Base-by-base conservation (phyloP, 2,888 invertebrate species). In the Cheilosia urbana region DNA sequence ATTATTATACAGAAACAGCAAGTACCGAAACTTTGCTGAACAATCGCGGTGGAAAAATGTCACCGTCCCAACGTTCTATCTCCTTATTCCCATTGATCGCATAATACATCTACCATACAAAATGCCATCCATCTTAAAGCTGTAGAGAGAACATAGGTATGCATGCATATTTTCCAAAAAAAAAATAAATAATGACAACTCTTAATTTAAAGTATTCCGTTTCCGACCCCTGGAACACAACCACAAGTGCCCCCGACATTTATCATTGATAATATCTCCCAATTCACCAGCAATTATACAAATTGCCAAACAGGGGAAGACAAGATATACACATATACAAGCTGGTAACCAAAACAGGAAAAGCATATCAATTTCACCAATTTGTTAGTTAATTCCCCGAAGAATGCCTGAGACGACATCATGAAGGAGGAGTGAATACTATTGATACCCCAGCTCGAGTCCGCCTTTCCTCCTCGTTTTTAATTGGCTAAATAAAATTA, bases 401-500 rank as follows among this genome's bases (percentile, higher is more conserved):
- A 72, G 85, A 85, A 76, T 84, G 80, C 60, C 57, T 75, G 72
- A 81, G 81, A 81, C 69, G 62, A 55, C 42, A 42, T 60, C 34
- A 30, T 30, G 51, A 5, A 49, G 76, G 57, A 37, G 60, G 66
- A 37, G 65, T 62, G 49, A 47, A 81, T 81, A 81, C 77, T 66
- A 85, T 81, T 81, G 85, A 80, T 81, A 72, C 62, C 24, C 24
- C 37, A 68, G 57, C 72, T 45, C 21, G 65, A 75, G 69, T 57
- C 73, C 71, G 69, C 19, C 63, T 51, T 60, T 80, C 53, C 72
- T 84, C 53, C 80, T 71, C 69, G 73, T 76, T 87, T 87, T 90
- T 91, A 91, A 91, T 91, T 91, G 91, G 89, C 91, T 89, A 90
- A 91, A 91, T 91, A 89, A 89, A 89, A 91, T 91, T 91, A 91